A percentile compares a stretch with the other conserved stretches of the same genome.
phyloP scores from a whole-genome alignment of 2,797 vertebrate genomes.

The Eurystomus glaucurus region DNA sequence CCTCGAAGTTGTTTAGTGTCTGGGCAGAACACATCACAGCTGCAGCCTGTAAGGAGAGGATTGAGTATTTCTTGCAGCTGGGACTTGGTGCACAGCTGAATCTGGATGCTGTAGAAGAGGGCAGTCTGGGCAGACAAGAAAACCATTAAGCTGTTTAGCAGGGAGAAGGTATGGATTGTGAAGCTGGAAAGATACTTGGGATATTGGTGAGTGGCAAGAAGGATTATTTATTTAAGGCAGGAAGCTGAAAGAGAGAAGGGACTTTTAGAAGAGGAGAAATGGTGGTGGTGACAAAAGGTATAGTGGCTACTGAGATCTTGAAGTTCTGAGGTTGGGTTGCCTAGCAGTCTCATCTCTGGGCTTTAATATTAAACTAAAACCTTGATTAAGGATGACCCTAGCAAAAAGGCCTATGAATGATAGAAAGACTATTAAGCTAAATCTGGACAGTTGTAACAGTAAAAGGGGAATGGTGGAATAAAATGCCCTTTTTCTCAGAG shows the following conservation, averaged over 20 bases:
- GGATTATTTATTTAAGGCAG: not conserved
- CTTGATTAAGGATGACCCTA: not conserved
- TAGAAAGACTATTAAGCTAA: not conserved
- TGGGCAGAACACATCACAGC: not conserved
- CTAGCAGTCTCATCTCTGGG: not conserved
- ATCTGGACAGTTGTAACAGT: not conserved
- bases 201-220: not conserved
- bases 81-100: fast-evolving
- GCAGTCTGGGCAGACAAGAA: not conserved
- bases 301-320: not conserved
- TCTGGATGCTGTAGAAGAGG: not conserved
- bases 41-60: not conserved
- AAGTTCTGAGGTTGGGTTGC: not conserved
- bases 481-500: not conserved
- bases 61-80: not conserved
- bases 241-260: not conserved
- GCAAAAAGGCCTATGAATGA: not conserved
- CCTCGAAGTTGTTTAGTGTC: not conserved
- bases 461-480: not conserved
- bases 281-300: not conserved
- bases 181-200: not conserved
- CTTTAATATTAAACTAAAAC: not conserved
- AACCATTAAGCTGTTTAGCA: fast-evolving
- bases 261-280: not conserved
- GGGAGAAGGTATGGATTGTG: not conserved